Evolutionary conservation across 2,797 vertebrate genomes (phyloP).

Genomic region (Notamacropus eugenii): DNA sequence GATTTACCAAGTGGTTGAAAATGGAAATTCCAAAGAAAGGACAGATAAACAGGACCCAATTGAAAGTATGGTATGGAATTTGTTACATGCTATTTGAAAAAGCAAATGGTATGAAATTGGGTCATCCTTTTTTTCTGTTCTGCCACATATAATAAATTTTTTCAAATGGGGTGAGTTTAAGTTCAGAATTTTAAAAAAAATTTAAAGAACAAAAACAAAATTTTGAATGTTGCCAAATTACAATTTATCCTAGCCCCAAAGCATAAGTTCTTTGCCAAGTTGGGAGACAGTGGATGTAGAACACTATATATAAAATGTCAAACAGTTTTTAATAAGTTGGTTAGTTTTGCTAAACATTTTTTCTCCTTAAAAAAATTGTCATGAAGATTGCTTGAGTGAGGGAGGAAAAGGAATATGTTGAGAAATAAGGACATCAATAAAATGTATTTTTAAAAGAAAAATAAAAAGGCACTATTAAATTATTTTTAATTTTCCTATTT

Average conservation of each 20-base stretch:
- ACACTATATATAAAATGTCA: background rate
- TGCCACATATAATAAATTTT: background rate
- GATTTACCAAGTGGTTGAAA: constrained; percentile 60
- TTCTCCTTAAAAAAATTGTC: background rate
- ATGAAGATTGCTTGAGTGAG: background rate
- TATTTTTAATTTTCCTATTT: background rate
- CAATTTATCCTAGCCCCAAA: background rate
- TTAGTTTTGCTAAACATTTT: background rate
- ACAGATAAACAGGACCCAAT: background rate
- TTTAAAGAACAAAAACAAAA: background rate
- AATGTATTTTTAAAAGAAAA: background rate
- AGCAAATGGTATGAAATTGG: background rate
- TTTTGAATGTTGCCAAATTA: background rate
- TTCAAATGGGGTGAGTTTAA: background rate
- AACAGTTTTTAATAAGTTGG: background rate
- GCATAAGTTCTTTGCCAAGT: background rate
- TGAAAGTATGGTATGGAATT: background rate
- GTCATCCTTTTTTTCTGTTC: background rate
- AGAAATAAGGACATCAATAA: background rate
- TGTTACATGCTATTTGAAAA: background rate
- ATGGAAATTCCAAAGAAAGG: background rate
- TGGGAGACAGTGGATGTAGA: background rate
- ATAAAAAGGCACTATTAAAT: background rate
- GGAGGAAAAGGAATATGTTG: background rate
- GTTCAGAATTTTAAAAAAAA: background rate